These are phyloP conservation scores for Eretmocerus hayati DNA, from an alignment of 2,888 invertebrate genomes.

Conservation along the genomic window DNA sequence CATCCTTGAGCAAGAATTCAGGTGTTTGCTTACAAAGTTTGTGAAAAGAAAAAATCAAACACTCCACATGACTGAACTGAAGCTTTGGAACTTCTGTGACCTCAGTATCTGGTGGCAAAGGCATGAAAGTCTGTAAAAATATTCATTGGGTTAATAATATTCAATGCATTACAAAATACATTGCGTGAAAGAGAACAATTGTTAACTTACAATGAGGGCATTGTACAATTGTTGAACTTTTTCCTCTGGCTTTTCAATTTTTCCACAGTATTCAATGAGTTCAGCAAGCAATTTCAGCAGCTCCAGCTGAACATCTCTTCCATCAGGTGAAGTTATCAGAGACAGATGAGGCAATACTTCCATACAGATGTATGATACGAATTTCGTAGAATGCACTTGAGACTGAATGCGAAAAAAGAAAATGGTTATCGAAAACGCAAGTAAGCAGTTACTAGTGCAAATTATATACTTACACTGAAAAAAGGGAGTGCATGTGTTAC, in stretches of 20 bases:
- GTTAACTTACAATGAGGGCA: slow-evolving; percentile 64
- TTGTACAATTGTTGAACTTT: slow-evolving; percentile 72
- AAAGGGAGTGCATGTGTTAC: slow-evolving; percentile 77
- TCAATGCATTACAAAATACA: not conserved
- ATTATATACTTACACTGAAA: slow-evolving; percentile 70
- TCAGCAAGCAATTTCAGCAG: slow-evolving; percentile 83
- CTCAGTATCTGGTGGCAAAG: slow-evolving; percentile 71
- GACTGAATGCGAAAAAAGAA: slow-evolving; percentile 55
- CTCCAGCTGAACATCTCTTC: slow-evolving; percentile 65
- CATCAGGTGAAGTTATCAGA: slow-evolving; percentile 56
- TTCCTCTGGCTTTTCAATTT: slow-evolving; percentile 65
- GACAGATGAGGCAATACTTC: slow-evolving; percentile 73
- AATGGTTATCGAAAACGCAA: not conserved
- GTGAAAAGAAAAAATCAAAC: slow-evolving; percentile 69
- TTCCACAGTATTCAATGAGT: slow-evolving; percentile 69
- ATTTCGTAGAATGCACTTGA: slow-evolving; percentile 78
- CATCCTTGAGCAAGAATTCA: slow-evolving; percentile 65
- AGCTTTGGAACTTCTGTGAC: slow-evolving; percentile 68
- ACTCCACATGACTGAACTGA: slow-evolving; percentile 90
- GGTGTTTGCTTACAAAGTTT: slow-evolving; percentile 74
- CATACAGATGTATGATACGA: slow-evolving; percentile 76
- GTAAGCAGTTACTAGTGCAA: not conserved
- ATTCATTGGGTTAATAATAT: not conserved
- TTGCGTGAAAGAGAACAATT: too few relatives aligned
- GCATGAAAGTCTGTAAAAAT: slow-evolving; percentile 69